Percentiles rank a stretch among this genome's conserved stretches.
Evolutionary conservation across 2,113 vertebrate genomes (phyloP).

Genomic region (Aegithalos caudatus): DNA sequence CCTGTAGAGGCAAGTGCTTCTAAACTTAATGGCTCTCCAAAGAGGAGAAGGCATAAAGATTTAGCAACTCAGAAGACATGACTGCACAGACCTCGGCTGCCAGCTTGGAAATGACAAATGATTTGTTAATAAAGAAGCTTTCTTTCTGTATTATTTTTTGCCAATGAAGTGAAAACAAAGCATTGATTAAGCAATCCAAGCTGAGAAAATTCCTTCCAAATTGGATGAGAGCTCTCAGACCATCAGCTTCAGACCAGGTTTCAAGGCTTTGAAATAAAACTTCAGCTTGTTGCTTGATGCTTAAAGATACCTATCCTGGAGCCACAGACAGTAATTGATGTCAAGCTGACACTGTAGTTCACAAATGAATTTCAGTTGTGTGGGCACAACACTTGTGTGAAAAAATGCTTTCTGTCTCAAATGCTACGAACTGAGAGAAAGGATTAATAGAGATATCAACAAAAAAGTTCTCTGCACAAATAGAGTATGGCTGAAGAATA

Average conservation of each 20-base stretch:
- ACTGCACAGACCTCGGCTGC: neutral
- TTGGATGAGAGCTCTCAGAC: neutral
- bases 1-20: neutral
- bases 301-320: neutral
- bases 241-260: neutral
- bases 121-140: constrained; percentile 8
- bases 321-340: neutral
- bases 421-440: neutral
- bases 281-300: neutral
- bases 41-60: constrained; percentile 7
- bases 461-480: neutral
- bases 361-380: neutral
- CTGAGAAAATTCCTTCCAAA: constrained; percentile 4
- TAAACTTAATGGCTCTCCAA: neutral
- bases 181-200: constrained; percentile 32
- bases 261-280: constrained; percentile 14
- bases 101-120: constrained; percentile 3
- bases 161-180: neutral
- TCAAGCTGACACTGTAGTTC: neutral
- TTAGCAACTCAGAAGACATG: neutral
- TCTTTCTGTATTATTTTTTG: neutral
- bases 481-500: neutral
- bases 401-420: constrained; percentile 17
- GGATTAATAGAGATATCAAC: constrained; percentile 14
- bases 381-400: neutral